These are phyloP conservation scores for Neotoma lepida DNA, from an alignment of 2,113 vertebrate species.

Conservation along the genomic window DNA sequence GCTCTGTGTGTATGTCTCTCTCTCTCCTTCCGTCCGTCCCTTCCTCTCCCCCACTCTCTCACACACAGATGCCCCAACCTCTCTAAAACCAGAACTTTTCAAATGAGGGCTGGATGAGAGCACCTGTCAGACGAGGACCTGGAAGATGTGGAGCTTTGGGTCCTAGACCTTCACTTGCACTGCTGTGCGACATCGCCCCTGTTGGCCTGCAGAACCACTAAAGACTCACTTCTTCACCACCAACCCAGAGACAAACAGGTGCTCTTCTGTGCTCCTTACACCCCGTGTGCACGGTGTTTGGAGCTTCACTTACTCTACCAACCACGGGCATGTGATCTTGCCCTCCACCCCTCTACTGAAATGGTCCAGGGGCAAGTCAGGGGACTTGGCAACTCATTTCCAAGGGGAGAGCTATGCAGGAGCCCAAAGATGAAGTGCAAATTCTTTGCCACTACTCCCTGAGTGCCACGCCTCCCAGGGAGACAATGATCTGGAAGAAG, in stretches of 20 bases:
- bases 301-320: not conserved
- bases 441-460: not conserved
- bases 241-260: not conserved
- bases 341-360: not conserved
- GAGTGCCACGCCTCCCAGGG: not conserved
- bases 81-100: not conserved
- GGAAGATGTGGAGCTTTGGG: not conserved
- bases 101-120: not conserved
- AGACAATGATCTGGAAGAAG: not conserved
- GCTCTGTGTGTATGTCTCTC: not conserved
- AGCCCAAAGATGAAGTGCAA: accelerated
- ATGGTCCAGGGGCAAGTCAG: not conserved
- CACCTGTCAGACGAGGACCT: not conserved
- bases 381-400: not conserved
- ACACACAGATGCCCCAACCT: too few relatives aligned
- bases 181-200: not conserved
- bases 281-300: not conserved
- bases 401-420: not conserved
- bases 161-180: not conserved
- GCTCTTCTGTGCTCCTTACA: not conserved
- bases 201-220: too few relatives aligned
- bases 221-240: not conserved
- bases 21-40: too few relatives aligned
- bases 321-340: not conserved
- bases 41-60: too few relatives aligned